Base-by-base conservation (phyloP, 2,797 vertebrate species). In the Poeciliopsis gracilis region DNA sequence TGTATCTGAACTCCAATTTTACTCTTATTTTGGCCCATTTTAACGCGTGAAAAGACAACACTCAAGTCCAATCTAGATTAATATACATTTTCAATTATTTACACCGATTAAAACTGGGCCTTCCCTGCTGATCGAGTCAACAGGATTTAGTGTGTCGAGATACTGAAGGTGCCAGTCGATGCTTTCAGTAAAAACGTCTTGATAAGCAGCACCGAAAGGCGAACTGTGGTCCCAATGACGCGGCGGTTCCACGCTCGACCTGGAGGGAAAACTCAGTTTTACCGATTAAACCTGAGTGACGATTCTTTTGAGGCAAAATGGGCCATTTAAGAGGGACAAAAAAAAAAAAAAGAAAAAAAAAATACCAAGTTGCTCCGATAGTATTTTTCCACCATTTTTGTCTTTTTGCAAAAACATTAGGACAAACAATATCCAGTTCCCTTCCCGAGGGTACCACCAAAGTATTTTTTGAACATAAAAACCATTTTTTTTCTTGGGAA, bases 401-500 rank as follows among this genome's bases (percentile, higher is more conserved):
- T 80, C 69, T 85, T 80, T 77, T 88, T 84, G 80, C 77, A 18
- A 83, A 82, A 59, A 79, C 38, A 18, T 85, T 53, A 82, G 77
- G 88, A 89, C 86, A 80, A 87, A 93, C 90, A 82, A 83, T 59
- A 76, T 81, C 87, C 87, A 78, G 55, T 89, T 79, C 80, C 84
- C 79, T 77, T 80, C 86, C 87, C 67, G 45, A 91, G 67, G 23
- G 93, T 93, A 93, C 93, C 94, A 91, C 89, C 87, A 82, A 89
- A n/a, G n/a, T n/a, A n/a, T 87, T 78, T 87, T 78, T 76, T 76
- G 63, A 90, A 91, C 87, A 90, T 91, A 90, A 88, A 92, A 94
- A 90, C 76, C 36, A 81, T 67, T 79, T 84, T 84, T 33, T 45
- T 85, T 89, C 88, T 88, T 88, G 87, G 83, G 91, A 92, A 61